A percentile compares a stretch with the other conserved stretches of the same genome.
Conservation (phyloP, 2,888 invertebrate species). For the Coenonympha glycerion region DNA sequence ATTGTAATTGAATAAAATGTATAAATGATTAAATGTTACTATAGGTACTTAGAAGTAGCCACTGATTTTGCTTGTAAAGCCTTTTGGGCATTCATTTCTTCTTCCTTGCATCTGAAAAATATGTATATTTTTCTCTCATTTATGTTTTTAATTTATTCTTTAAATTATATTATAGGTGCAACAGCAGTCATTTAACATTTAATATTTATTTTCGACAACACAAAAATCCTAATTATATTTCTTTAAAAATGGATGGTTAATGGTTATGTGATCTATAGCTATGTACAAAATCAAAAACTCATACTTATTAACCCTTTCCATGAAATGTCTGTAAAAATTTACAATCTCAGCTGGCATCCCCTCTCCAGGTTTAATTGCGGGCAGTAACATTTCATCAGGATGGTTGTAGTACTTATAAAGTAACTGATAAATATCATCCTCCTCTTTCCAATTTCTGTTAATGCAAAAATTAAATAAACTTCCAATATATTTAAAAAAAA, state of each 20-base stretch:
- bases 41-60: constrained; percentile 41
- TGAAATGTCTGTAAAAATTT: constrained; percentile 47
- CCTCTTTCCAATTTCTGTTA: constrained; percentile 53
- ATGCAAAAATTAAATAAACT: too few relatives aligned
- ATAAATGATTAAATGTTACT: neutral
- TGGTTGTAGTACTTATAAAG: constrained; percentile 61
- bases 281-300: neutral
- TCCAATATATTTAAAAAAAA: too few relatives aligned
- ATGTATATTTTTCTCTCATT: too few relatives aligned
- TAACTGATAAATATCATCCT: constrained; percentile 58
- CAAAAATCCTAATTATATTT: too few relatives aligned
- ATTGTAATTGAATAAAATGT: neutral
- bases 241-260: too few relatives aligned
- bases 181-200: too few relatives aligned
- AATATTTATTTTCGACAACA: too few relatives aligned
- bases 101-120: constrained; percentile 42
- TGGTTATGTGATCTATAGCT: neutral
- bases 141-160: too few relatives aligned
- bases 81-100: constrained; percentile 43
- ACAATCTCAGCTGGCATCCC: constrained; percentile 49
- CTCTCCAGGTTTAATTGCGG: constrained; percentile 50
- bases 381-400: constrained; percentile 62
- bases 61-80: constrained; percentile 23
- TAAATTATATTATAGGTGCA: too few relatives aligned
- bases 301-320: constrained; percentile 48